Percentiles rank a stretch among this genome's conserved stretches.
phyloP scores from a whole-genome alignment of 2,113 vertebrate species.

The Pogonocichla stellata region DNA sequence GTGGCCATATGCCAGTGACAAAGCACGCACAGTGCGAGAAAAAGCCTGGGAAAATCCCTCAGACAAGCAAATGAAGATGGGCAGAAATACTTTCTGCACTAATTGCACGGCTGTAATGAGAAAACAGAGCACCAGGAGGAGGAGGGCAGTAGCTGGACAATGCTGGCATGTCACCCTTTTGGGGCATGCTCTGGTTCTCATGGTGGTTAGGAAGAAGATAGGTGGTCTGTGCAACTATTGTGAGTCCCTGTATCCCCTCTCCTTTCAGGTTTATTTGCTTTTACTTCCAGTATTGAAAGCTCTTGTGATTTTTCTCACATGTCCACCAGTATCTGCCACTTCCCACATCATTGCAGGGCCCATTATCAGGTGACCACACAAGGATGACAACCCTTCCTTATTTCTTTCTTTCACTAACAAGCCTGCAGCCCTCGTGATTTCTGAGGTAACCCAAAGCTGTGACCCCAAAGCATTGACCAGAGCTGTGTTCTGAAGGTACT shows the following conservation, averaged over 20 bases:
- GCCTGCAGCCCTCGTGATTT: background rate
- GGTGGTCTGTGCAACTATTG: background rate
- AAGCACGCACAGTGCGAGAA: accelerated
- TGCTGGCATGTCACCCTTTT: accelerated
- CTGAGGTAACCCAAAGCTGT: background rate
- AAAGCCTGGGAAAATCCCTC: background rate
- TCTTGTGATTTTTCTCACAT: background rate
- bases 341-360: background rate
- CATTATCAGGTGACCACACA: background rate
- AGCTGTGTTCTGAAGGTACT: background rate
- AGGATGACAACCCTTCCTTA: background rate
- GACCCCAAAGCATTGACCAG: accelerated
- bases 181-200: background rate
- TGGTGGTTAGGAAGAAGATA: background rate
- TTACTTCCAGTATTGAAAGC: background rate
- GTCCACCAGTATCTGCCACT: background rate
- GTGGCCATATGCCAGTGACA: background rate
- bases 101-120: background rate
- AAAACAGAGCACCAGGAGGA: background rate
- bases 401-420: background rate
- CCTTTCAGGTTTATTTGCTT: background rate
- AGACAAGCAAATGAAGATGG: background rate
- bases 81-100: background rate
- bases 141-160: background rate
- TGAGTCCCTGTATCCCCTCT: background rate